A percentile compares a stretch with the other conserved stretches of the same genome.
Evolutionary conservation across 2,113 vertebrate species (phyloP).

Genomic region (Pandion haliaetus): DNA sequence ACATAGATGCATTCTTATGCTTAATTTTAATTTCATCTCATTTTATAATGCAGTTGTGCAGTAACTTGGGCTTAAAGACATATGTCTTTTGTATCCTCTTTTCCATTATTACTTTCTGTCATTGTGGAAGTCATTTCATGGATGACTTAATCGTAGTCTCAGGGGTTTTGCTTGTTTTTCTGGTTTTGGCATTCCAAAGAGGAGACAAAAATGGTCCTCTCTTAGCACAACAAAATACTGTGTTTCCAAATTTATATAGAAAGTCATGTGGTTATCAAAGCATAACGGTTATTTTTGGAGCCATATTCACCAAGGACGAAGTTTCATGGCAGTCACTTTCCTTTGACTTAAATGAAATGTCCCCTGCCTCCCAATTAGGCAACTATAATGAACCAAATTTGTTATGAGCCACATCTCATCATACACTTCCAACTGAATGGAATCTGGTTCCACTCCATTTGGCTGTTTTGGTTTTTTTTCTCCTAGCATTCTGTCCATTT

Average conservation of each 20-base stretch:
- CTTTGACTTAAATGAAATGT: not conserved
- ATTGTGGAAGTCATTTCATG: not conserved
- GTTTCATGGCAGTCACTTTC: not conserved
- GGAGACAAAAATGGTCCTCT: not conserved
- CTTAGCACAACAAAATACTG: not conserved
- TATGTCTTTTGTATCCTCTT: not conserved
- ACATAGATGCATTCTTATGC: not conserved
- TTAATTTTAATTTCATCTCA: not conserved
- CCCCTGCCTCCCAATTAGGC: not conserved
- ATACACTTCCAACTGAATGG: not conserved
- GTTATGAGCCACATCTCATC: not conserved
- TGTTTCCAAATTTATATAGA: not conserved
- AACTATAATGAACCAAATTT: not conserved
- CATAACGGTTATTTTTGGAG: not conserved
- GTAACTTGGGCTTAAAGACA: not conserved
- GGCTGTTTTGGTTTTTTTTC: not conserved
- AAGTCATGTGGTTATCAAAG: not conserved
- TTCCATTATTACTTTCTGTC: not conserved
- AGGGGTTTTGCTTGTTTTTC: not conserved
- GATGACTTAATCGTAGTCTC: not conserved
- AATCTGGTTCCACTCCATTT: constrained; percentile 12
- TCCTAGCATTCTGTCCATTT: not conserved
- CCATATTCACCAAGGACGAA: not conserved
- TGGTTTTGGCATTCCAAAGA: not conserved
- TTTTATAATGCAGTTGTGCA: not conserved